Evolutionary conservation across 2,113 vertebrate genomes (phyloP), one percentile per base, ranked within the genome.

Genomic region (human): DNA sequence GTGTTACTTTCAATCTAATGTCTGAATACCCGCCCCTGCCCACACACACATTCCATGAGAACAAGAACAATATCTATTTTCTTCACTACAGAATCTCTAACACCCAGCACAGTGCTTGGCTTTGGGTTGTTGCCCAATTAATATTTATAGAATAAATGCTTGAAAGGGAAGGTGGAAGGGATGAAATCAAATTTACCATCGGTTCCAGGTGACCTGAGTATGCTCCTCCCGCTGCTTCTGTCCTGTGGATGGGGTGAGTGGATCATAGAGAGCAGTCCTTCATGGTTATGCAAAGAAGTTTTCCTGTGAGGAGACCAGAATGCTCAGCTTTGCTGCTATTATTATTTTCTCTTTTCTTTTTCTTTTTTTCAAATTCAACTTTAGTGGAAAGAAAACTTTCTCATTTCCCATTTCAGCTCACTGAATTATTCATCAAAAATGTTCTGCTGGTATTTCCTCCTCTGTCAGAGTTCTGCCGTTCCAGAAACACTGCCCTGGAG

Each of bases 371-470:
- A 82, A 61, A 23, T 81, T 97, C 95, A 64, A 87, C 96, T 97
- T 98, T 68, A 98, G 93, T 92, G 97, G 96, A 97, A 94, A 98
- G 96, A 97, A 98, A 96, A 97, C 45, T 98, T 98, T 90, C 96
- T 98, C 98, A 96, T 98, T 98, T 98, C 96, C 98, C 97, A 98
- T 98, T 97, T 96, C 94, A 97, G 93, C 96, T 97, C 94, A 61
- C 98, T 99, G 98, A 98, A 99, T 99, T 98, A 99, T 99, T 99
- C 91, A 99, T 98, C 94, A 70, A 84, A 98, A 98, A 97, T 95
- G 96, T 97, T 98, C 92, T 84, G n/a, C 97, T 98, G 97, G 97
- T 98, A 98, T 98, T 98, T 98, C 98, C 97, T 98, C 95, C 93
- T 98, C 97, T 97, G 98, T 98, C 98, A 98, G 97, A 98, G 96